Evolutionary conservation across 2,888 invertebrate genomes (phyloP).

Genomic region (Taenaris catops): DNA sequence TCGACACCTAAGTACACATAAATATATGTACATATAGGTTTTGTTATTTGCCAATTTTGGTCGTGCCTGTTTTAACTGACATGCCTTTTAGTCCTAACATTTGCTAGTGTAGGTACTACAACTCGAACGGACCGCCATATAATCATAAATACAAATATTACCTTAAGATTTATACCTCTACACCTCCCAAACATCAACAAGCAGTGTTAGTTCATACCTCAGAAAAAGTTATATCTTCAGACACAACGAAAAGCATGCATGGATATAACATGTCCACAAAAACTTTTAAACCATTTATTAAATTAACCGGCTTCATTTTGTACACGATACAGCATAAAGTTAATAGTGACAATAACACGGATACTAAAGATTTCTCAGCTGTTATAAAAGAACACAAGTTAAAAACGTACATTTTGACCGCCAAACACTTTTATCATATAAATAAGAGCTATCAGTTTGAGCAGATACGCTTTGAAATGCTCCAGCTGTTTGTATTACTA

Average conservation of each 20-base stretch:
- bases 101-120: too few species aligned
- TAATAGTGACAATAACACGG: slow-evolving; percentile 32
- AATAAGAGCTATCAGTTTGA: too few species aligned
- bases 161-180: too few species aligned
- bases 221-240: slow-evolving; percentile 32
- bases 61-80: too few species aligned
- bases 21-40: too few species aligned
- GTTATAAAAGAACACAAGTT: slow-evolving; percentile 18
- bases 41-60: too few species aligned
- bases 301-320: slow-evolving; percentile 37
- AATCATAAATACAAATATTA: too few species aligned
- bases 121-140: too few species aligned
- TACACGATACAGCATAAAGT: slow-evolving; percentile 31
- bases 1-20: too few species aligned
- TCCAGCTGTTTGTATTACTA: slow-evolving; percentile 22
- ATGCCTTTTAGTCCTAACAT: too few species aligned
- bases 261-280: slow-evolving; percentile 43
- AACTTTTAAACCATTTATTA: slow-evolving; percentile 35
- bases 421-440: slow-evolving; percentile 4
- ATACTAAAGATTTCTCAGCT: slow-evolving; percentile 27
- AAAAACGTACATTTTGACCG: slow-evolving; percentile 14
- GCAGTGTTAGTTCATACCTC: too few species aligned
- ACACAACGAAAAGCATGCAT: slow-evolving; percentile 21
- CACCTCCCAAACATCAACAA: too few species aligned
- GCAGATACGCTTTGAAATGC: slow-evolving; percentile 7